phyloP scores from a whole-genome alignment of 53 echinoderm and acorn worm genomes.

The Echinarachnius parma region DNA sequence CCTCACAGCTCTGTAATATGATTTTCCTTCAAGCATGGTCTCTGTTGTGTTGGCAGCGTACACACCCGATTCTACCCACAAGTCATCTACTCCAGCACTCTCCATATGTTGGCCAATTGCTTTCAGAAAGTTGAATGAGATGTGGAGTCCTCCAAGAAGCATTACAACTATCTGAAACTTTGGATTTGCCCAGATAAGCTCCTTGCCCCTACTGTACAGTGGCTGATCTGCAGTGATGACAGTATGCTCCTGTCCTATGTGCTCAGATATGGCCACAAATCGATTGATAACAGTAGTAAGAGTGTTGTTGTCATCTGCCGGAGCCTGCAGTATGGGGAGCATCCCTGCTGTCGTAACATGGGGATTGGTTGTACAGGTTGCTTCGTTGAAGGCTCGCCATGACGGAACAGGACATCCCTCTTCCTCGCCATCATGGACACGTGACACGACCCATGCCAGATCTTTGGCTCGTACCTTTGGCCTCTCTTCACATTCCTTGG shows the following conservation, averaged over 20 bases:
- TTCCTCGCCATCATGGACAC: conserved; percentile 11
- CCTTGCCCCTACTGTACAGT: conserved; percentile 34
- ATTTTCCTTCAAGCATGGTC: conserved; percentile 22
- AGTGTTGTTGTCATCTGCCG: conserved; percentile 30
- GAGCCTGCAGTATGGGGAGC: conserved; percentile 50
- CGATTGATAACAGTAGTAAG: too few species aligned
- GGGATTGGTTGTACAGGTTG: conserved; percentile 28
- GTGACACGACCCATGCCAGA: conserved; percentile 24
- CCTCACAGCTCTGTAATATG: conserved; percentile 24
- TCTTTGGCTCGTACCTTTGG: conserved; percentile 9
- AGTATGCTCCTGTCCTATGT: conserved; percentile 5
- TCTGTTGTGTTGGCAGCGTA: conserved; percentile 10
- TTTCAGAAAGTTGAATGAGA: conserved; percentile 44
- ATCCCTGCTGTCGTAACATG: conserved; percentile 42
- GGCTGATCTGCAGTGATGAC: conserved; percentile 35
- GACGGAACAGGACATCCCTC: conserved; percentile 13
- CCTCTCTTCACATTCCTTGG: neutral
- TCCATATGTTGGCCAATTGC: conserved; percentile 49
- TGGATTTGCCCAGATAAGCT: conserved; percentile 44
- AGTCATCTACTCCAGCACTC: conserved; percentile 37
- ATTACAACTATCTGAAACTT: conserved; percentile 37
- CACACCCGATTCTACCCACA: conserved; percentile 43
- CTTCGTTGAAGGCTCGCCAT: conserved; percentile 29
- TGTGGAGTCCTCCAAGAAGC: conserved; percentile 31
- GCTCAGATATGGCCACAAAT: conserved; percentile 25